Base-by-base conservation (phyloP, 92 coral and sea anemone genomes). In the Diadumene lineata region DNA sequence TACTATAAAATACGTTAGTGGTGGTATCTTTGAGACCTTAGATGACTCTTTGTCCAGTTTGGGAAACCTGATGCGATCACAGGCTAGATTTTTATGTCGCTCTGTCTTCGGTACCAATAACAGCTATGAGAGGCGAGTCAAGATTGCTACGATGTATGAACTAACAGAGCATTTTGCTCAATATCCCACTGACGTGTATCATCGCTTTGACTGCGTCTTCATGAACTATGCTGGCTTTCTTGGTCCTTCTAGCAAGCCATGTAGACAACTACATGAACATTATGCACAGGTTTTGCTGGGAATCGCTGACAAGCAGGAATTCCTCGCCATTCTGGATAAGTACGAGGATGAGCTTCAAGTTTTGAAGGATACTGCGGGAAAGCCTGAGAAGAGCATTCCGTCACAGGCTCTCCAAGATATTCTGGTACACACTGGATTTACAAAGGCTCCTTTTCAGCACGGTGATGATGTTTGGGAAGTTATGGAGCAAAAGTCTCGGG, bases 401-500 rank as follows among this genome's bases (percentile, higher is more conserved):
- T 19, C 72, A 9, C 84, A 64, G 11, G 18, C 77, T 17, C 74
- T 69, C 4, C 63, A 13, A n/a, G 66, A 55, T 10, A 11, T 62
- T 34, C 62, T 81, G 9, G 60, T 50, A 1, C 28, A n/a, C 17
- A 53, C 70, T 6, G 85, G 80, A 0, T 31, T 56, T 66, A 31
- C 72, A 18, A 60, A 66, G 46, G 88, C 93, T 18, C 82, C 79
- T 2, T 91, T 87, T 83, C 81, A 64, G 33, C 87, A 24, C 2
- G 97, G 97, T 22, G 93, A 91, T 34, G 90, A 91, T 23, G 76
- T 91, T 56, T 91, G 97, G 97, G 86, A 82, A 34, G 69, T 30
- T 34, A 91, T 91, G 97, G 92, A 87, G 72, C 78, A 79, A 63
- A 77, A 74, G 17, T 82, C 97, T 16, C 75, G 79, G 60, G 66